Base-by-base conservation (phyloP, 2,113 vertebrate genomes). In the Zapus hudsonius region DNA sequence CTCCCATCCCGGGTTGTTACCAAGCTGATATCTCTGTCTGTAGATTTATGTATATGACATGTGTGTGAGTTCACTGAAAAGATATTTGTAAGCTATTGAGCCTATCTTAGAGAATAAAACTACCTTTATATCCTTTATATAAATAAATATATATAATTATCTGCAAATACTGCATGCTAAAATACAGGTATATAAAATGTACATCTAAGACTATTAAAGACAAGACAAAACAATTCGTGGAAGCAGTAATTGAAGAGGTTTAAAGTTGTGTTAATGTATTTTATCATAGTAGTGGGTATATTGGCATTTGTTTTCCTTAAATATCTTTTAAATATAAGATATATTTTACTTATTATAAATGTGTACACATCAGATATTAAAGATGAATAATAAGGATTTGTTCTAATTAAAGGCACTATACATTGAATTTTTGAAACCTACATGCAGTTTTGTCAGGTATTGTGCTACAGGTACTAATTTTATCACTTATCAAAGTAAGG, bases 371-470 rank as follows among this genome's bases (percentile, higher is more conserved):
- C 66, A 59, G 38, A 72, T 72, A 78, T 55, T 63, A 57, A 78
- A 63, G 22, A 70, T 61, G 40, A 33, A 57, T 25, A 47, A 81
- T 55, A 81, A 91, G 7, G 12, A 38, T 83, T 12, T 42, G 11
- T 81, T 78, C 82, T 44, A 66, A 44, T 86, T 59, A 70, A 84
- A 88, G 15, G 2, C 79, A 55, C 25, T n/a, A 33, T 40, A 78
- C 70, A 73, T 57, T 47, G 64, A 87, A 73, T 83, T 72, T 27
- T 16, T 72, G 11, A 10, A 40, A 16, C 29, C 25, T 55, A 38
- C 72, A 94, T 75, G 12, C 83, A 91, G 64, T 70, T 92, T 83
- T 91, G 17, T 76, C 55, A 72, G 72, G 25, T 69, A 31, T 36
- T 55, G 4, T 83, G 29, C 29, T 83, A 31, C 85, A 29, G 23